These are phyloP conservation scores for Ptilonorhynchus violaceus DNA, from an alignment of 2,113 vertebrate species.

Conservation along the genomic window DNA sequence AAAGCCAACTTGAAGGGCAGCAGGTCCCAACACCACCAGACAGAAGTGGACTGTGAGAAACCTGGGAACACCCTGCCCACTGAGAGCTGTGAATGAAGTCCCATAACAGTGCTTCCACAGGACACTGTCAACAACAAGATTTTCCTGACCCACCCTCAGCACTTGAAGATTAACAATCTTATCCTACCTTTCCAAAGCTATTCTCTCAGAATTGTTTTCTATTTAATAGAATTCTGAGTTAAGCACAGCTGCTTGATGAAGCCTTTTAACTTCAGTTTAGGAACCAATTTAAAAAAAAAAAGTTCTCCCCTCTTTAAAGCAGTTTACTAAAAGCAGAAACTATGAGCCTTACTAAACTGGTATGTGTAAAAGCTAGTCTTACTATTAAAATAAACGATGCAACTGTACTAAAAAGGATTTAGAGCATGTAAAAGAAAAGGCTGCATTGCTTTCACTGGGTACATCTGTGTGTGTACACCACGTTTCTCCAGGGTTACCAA, in stretches of 20 bases:
- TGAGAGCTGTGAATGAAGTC: background rate
- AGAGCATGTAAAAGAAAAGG: conserved; percentile 32
- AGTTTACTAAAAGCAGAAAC: conserved; percentile 64
- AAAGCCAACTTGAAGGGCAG: background rate
- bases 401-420: conserved; percentile 48
- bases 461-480: background rate
- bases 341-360: conserved; percentile 39
- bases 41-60: background rate
- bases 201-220: background rate
- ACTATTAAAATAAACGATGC: conserved; percentile 60
- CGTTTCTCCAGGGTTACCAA: conserved; percentile 40
- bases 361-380: conserved; percentile 60
- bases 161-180: background rate
- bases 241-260: conserved; percentile 1
- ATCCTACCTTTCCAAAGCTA: background rate
- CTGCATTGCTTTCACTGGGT: conserved; percentile 19
- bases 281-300: background rate
- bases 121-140: background rate
- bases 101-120: background rate
- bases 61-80: background rate
- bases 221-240: background rate
- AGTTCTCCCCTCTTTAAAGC: background rate
- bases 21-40: background rate
- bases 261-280: conserved; percentile 5
- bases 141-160: background rate